These are phyloP conservation scores for Idaea biselata DNA, from an alignment of 2,888 invertebrate genomes.

Conservation along the genomic window DNA sequence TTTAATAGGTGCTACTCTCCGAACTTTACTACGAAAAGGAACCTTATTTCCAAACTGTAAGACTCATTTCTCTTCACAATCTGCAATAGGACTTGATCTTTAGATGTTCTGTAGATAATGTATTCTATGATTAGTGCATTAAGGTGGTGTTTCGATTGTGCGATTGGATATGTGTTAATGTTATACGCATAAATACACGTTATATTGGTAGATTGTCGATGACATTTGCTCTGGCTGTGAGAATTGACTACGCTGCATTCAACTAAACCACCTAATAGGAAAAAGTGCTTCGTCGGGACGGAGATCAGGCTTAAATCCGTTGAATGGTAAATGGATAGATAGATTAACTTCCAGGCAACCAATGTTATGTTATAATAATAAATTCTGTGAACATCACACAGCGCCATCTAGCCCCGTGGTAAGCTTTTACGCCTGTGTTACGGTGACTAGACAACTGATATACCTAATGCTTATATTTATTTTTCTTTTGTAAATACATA, in stretches of 20 bases:
- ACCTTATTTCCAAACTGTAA: neutral
- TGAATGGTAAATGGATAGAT: too few relatives aligned
- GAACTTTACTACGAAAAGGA: neutral
- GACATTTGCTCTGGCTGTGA: neutral
- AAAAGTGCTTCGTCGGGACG: too few relatives aligned
- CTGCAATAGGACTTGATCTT: neutral
- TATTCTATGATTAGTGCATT: neutral
- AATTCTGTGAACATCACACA: too few relatives aligned
- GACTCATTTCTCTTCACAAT: neutral
- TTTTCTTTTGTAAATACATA: too few relatives aligned
- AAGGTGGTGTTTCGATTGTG: neutral
- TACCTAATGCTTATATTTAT: too few relatives aligned
- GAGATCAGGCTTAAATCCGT: too few relatives aligned
- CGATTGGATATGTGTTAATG: neutral
- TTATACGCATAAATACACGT: neutral
- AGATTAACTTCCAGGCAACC: too few relatives aligned
- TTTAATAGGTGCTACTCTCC: slow-evolving; percentile 24
- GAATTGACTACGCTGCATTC: neutral
- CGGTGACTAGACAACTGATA: too few relatives aligned
- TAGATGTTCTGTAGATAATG: neutral
- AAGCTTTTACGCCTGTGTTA: too few relatives aligned
- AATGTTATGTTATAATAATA: too few relatives aligned
- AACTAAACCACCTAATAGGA: too few relatives aligned
- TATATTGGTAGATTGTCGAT: neutral
- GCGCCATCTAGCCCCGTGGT: too few relatives aligned